These are phyloP conservation scores for Sialia sialis DNA, from an alignment of 2,113 vertebrate species.

Conservation along the genomic window DNA sequence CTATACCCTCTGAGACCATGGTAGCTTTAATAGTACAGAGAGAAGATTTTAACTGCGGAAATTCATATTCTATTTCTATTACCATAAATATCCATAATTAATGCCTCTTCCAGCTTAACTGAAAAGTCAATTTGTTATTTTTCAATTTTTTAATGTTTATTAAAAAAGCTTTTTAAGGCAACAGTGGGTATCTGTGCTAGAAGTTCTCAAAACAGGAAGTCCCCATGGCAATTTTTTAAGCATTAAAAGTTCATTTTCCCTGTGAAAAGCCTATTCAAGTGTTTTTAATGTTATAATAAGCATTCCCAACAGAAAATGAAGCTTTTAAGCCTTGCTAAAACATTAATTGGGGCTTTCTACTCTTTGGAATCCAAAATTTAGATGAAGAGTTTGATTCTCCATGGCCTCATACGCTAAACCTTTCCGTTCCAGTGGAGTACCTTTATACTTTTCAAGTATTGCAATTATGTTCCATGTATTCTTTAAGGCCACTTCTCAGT, in stretches of 20 bases:
- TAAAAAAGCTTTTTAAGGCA: not conserved
- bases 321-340: conserved; percentile 58
- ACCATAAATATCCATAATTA: not conserved
- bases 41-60: not conserved
- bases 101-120: not conserved
- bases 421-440: not conserved
- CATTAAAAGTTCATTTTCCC: conserved; percentile 25
- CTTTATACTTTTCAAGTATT: not conserved
- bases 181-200: not conserved
- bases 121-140: not conserved
- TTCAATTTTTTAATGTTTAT: not conserved
- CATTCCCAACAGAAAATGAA: conserved; percentile 52
- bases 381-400: not conserved
- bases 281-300: conserved; percentile 50
- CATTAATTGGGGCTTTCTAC: conserved; percentile 15
- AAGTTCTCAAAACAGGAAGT: not conserved
- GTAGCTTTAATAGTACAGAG: not conserved
- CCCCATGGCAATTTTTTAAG: conserved; percentile 1
- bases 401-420: not conserved
- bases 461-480: not conserved
- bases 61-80: not conserved
- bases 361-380: not conserved
- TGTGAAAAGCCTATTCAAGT: conserved; percentile 10
- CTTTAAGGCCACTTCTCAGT: not conserved
- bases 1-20: not conserved